Base-by-base conservation (phyloP, 2,888 invertebrate species). In the Diplolepis rosae region DNA sequence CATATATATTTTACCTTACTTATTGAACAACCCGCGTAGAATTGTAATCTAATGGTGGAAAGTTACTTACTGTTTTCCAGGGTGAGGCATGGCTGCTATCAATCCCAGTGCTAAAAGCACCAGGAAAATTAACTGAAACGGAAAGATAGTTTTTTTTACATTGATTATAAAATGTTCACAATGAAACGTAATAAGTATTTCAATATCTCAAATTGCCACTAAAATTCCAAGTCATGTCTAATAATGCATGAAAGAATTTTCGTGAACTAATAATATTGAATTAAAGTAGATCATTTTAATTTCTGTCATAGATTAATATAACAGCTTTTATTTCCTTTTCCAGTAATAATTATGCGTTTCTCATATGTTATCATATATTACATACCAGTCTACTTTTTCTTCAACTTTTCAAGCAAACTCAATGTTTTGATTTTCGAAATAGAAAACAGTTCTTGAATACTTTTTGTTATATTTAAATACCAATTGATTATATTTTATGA, bases 91-190 rank as follows among this genome's bases (percentile, higher is more conserved):
- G 6, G 71, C 51, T 7, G 65, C 35, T 9, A 72, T 67, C 11
- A 75, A 51, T 67, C 72, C 75, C 6, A 65, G 13, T 22, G 69
- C 54, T 7, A 75, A 48, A 27, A 66, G n/a, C 28, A 73, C n/a
- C 7, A 72, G 9, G 3, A 72, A 48, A 24, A 75, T 0, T 0
- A 72, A 42, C 75, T 75, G 68, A 48, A 56, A 42, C 18, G 13
- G 24, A 68, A 66, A 28, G n/a, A 1, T 6, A 3, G 4, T 0
- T 28, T 66, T 50, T 42, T 35, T 0, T 15, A 32, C 13, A 24
- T 35, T 1, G 24, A 45, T 45, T 18, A 9, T 15, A 9, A 32
- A 24, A 24, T 35, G 1, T 9, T 15, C 9, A 0, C 4, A 24
- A 35, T n/a, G n/a, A n/a, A n/a, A n/a, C n/a, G n/a, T n/a, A n/a